Evolutionary conservation across 1,140 invertebrate species (phyloP), one percentile per base, ranked within the genome.

Genomic region (Drosophila erecta): DNA sequence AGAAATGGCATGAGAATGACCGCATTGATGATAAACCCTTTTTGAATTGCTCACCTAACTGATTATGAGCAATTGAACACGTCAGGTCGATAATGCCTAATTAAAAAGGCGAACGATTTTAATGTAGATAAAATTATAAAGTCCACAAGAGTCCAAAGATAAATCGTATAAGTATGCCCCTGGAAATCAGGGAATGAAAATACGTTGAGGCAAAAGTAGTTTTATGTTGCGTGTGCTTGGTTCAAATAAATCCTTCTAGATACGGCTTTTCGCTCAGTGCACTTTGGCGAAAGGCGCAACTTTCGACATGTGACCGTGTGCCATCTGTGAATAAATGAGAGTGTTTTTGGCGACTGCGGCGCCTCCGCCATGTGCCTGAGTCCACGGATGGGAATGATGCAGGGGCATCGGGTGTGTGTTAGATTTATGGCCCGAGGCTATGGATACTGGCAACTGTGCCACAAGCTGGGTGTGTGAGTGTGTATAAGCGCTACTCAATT

Each of bases 401-500:
- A 59, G 37, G 54, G 49, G 49, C n/a, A 15, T n/a, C 4, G 56
- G 53, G 78, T 83, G 81, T 86, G 69, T 54, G 69, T 75, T 79
- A 83, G 79, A 86, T 86, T 86, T 86, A 86, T 86, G 47, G 83
- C 61, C 74, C 55, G 53, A 75, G 75, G 60, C 60, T 46, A 65
- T 57, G 61, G 65, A 47, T 77, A 56, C 17, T 59, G 35, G 54
- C 15, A 20, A 44, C 56, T 50, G 65, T 64, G 65, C 14, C 20
- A 15, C 51, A 7, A 10, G 14, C 11, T 1, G 12, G 17, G 46
- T 60, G 40, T 47, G 56, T 15, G 24, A 20, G 50, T 51, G 53
- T 60, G 80, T 50, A 61, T 67, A 83, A 76, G 70, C 76, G 76
- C 71, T 89, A 87, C 76, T 84, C 84, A 87, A 87, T 87, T 87